Evolutionary conservation across 2,888 invertebrate genomes (phyloP), one percentile per base, ranked within the genome.

Genomic region (Coleophora deauratella): DNA sequence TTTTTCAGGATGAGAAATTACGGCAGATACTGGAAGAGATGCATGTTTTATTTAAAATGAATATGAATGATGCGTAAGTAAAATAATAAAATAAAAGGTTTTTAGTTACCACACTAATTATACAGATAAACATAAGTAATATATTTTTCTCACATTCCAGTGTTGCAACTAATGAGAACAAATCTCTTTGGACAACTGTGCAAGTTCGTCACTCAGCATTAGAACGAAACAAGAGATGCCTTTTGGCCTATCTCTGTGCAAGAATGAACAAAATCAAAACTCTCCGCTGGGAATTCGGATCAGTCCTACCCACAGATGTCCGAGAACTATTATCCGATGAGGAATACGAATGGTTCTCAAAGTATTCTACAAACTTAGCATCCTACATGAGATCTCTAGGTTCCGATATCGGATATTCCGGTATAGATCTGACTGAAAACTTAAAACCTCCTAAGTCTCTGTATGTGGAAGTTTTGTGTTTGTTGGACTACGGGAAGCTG

Each of bases 251-350:
- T 59, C 81, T 95, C 39, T 93, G 94, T 68, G 94, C 93, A 59
- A 87, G 99, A 50, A 85, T 98, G 68, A 88, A 89, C 51, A 90
- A 91, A 59, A 89, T 99, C 14, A 90, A 93, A 55, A 91, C 93
- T n/a, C 88, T 97, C 72, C 88, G 99, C 36, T 99, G 99, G 99
- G 95, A 97, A 62, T 95, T 97, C 68, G 99, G 99, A 1, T 94
- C 96, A 31, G 92, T 97, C 36, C 73, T 99, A 41, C 98, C 98
- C 0, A 72, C 89, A 0, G 96, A 97, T 66, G 91, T 98, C 0
- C 91, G 93, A 66, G 87, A 89, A 41, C 90, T 93, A 46, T 78
- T 98, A 32, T 91, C 93, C 38, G 91, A 93, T 59, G 89, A 92
- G 1, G 98, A 98, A 85, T 88, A 92, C 27, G 88, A 91, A 43